A percentile compares a stretch with the other conserved stretches of the same genome.
Conservation (phyloP, 2,113 vertebrate species). For the Empidonax traillii region DNA sequence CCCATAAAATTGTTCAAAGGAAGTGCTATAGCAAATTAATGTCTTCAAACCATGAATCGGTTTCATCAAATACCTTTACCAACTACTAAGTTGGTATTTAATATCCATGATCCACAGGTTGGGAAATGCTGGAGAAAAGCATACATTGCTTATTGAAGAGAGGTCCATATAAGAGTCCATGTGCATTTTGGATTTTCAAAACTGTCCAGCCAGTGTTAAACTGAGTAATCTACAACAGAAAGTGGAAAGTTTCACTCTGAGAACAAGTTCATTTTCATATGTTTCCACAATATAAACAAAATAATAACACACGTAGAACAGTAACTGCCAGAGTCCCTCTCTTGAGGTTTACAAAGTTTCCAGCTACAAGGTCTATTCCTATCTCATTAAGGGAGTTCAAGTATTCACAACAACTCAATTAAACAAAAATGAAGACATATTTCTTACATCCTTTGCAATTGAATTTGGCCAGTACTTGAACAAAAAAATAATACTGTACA, state of each 20-base stretch:
- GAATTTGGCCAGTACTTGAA: not conserved
- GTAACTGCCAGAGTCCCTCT: not conserved
- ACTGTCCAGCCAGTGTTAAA: not conserved
- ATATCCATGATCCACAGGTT: not conserved
- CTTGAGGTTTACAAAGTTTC: not conserved
- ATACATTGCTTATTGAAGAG: not conserved
- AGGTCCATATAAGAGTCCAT: not conserved
- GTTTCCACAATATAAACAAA: slow-evolving; percentile 5
- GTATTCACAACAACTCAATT: not conserved
- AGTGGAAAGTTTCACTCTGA: not conserved
- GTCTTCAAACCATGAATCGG: not conserved
- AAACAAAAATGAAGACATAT: not conserved
- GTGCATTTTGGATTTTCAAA: not conserved
- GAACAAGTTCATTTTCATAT: not conserved
- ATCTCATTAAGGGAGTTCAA: not conserved
- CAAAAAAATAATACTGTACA: not conserved
- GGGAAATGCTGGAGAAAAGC: not conserved
- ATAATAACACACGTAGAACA: not conserved
- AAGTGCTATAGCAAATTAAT: not conserved
- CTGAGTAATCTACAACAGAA: not conserved
- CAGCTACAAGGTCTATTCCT: not conserved
- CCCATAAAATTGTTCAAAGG: not conserved
- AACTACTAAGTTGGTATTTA: not conserved
- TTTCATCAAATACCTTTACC: not conserved
- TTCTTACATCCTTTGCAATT: not conserved